Percentiles rank a stretch among this genome's conserved stretches.
Conservation (phyloP, 2,797 vertebrate genomes). For the Myripristis jacobus region DNA sequence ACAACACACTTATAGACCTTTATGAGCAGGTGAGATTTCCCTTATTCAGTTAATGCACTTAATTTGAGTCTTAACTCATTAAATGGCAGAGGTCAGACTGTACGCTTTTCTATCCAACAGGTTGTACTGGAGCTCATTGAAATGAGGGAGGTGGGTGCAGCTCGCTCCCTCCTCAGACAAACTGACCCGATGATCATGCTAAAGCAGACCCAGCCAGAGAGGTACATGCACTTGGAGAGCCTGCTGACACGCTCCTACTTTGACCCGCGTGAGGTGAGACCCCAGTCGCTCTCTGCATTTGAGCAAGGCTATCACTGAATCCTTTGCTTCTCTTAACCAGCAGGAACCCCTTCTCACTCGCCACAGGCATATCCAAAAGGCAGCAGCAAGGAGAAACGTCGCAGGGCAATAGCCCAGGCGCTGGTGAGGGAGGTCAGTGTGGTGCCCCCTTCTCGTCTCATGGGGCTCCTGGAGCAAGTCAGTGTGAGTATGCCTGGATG, state of each 20-base stretch:
- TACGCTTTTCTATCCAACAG: conserved; percentile 78
- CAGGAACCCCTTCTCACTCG: conserved; percentile 80
- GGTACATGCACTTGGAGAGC: conserved; percentile 98
- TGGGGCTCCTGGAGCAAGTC: conserved; percentile 96
- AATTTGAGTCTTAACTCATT: too few relatives aligned
- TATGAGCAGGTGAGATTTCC: conserved; percentile 91
- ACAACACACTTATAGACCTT: conserved; percentile 97
- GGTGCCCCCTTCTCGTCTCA: conserved; percentile 97
- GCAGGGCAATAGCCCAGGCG: conserved; percentile 96
- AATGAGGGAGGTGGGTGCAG: conserved; percentile 94
- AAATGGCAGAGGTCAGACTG: too few relatives aligned
- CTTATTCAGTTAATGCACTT: too few relatives aligned
- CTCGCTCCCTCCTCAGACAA: conserved; percentile 94
- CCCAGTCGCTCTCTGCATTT: too few relatives aligned
- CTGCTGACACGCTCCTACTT: conserved; percentile 97
- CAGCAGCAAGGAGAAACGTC: conserved; percentile 97
- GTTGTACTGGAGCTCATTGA: conserved; percentile 98
- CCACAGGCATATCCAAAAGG: conserved; percentile 96
- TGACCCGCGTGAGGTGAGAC: conserved; percentile 95
- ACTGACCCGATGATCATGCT: conserved; percentile 99
- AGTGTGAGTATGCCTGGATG: conserved; percentile 60
- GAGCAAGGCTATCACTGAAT: too few relatives aligned
- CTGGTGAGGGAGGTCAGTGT: conserved; percentile 98
- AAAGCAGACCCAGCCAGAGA: conserved; percentile 95
- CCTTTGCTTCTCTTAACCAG: too few relatives aligned